Percentiles rank a stretch among this genome's conserved stretches.
phyloP scores from a whole-genome alignment of 2,888 invertebrate genomes.

The Dioctria linearis region DNA sequence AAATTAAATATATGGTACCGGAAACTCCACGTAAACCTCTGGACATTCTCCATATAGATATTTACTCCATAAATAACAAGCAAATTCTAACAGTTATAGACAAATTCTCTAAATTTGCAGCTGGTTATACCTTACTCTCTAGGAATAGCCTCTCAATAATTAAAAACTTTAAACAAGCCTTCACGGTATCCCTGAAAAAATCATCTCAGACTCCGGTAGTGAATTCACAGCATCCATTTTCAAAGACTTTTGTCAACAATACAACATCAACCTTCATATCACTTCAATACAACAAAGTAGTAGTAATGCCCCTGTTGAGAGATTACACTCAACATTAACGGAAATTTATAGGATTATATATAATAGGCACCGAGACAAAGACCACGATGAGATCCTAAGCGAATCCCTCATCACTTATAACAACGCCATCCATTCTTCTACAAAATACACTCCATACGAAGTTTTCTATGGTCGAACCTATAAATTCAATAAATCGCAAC shows the following conservation, averaged over 20 bases:
- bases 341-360: constrained; percentile 58
- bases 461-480: too few species aligned
- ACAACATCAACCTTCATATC: constrained; percentile 51
- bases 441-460: too few species aligned
- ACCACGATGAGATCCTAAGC: not conserved
- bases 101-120: not conserved
- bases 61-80: constrained; percentile 55
- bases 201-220: too few species aligned
- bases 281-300: constrained; percentile 3
- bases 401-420: too few species aligned
- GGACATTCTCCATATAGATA: constrained; percentile 57
- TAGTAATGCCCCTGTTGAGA: constrained; percentile 57
- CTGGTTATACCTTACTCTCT: constrained; percentile 45
- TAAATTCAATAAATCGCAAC: too few species aligned
- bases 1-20: constrained; percentile 55
- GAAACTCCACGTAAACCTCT: constrained; percentile 58
- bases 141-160: constrained; percentile 32
- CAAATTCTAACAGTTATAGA: constrained; percentile 53
- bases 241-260: constrained; percentile 56
- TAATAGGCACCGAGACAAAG: not conserved
- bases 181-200: too few species aligned
- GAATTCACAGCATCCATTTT: constrained; percentile 48
- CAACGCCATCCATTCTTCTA: too few species aligned
- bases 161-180: constrained; percentile 1
- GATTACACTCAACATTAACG: constrained; percentile 56